Evolutionary conservation across 2,113 vertebrate species (phyloP), one percentile per base, ranked within the genome.

Genomic region (Trogon surrucura): DNA sequence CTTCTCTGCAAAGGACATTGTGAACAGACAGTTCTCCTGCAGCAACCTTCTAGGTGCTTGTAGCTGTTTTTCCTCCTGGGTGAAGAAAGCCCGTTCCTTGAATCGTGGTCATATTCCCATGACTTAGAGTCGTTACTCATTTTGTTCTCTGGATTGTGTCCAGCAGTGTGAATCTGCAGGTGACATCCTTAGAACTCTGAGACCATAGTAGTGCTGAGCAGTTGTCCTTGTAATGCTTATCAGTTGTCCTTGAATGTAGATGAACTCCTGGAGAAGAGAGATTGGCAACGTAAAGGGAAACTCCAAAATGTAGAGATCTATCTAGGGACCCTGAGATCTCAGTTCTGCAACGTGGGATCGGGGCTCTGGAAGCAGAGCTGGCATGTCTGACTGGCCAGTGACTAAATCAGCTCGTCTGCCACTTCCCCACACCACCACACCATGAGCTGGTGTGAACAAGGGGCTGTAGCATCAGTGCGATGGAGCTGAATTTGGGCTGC

Each of bases 91-190:
- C 10, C 11, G 4, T 81, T 72, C 19, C 10, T 51, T 70, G 48
- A 51, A 2, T 16, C 8, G 14, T 10, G 21, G 32, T 23, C 69
- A 51, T 16, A 21, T 80, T 70, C 20, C 11, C 45, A 53, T 1
- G 2, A 36, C 11, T 53, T 64, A 20, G 1, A 1, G 10, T 9
- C 0, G 0, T 30, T 83, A 51, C 10, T 27, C 38, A 0, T 58
- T 62, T 60, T 45, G 5, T 56, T 84, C 29, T 83, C 48, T 51
- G 64, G 13, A 20, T 69, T 69, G 45, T 61, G 20, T 54, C 8
- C n/a, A 82, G 47, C 26, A 36, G 14, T 56, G 20, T 62, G 50
- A 67, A 72, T 77, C 44, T 64, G 71, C 27, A 64, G n/a, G 29
- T 62, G 17, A 10, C 6, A 1, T 45, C 16, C 30, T 75, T 44